phyloP scores from a whole-genome alignment of 2,888 invertebrate genomes.

The Petrolisthes cinctipes region DNA sequence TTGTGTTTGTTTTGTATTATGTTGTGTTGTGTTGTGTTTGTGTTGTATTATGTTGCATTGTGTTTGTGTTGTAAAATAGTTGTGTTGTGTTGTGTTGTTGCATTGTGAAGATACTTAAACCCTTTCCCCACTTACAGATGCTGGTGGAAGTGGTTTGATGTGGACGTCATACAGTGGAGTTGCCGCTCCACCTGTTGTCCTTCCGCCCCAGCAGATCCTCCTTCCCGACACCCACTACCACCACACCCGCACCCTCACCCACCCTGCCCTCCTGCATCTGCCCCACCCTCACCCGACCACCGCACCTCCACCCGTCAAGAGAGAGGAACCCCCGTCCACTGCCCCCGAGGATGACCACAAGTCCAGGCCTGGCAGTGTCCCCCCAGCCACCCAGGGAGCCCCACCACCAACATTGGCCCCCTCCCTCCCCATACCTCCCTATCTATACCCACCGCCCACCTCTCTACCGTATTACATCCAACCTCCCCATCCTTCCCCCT shows the following conservation, averaged over 20 bases:
- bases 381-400: constrained; percentile 27
- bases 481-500: constrained; percentile 37
- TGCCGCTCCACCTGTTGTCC: constrained; percentile 52
- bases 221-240: constrained; percentile 38
- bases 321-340: constrained; percentile 48
- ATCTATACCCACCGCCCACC: constrained; percentile 39
- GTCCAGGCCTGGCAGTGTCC: constrained; percentile 34
- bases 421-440: constrained; percentile 38
- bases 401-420: constrained; percentile 30
- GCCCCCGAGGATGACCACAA: constrained; percentile 54
- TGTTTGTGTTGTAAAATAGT: too few relatives aligned
- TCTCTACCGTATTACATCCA: constrained; percentile 45
- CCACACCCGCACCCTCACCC: constrained; percentile 40
- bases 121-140: constrained; percentile 27
- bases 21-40: too few relatives aligned
- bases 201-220: constrained; percentile 55
- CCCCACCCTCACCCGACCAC: constrained; percentile 43
- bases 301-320: constrained; percentile 52
- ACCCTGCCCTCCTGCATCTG: constrained; percentile 47
- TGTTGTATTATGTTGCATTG: too few relatives aligned
- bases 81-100: too few relatives aligned
- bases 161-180: constrained; percentile 55
- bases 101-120: too few relatives aligned
- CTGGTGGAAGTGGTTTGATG: constrained; percentile 51
- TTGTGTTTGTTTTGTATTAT: too few relatives aligned